Conservation (phyloP, 1,140 invertebrate species). For the Mactra quadrangularis region DNA sequence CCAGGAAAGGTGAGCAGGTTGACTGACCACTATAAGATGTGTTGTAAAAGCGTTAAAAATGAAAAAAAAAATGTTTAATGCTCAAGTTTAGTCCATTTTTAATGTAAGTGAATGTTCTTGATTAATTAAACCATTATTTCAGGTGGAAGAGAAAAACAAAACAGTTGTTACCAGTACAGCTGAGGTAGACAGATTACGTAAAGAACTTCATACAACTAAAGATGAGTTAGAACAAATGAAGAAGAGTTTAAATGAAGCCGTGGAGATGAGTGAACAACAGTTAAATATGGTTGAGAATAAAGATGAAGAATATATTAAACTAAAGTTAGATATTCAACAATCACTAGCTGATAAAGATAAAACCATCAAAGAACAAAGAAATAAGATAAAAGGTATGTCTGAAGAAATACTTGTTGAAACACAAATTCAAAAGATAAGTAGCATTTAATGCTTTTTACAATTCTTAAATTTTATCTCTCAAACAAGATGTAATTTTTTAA, state of each 20-base stretch:
- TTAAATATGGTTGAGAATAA: constrained; percentile 66
- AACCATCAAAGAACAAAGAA: constrained; percentile 62
- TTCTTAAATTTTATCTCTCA: too few relatives aligned
- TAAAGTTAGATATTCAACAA: constrained; percentile 70
- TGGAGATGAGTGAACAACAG: constrained; percentile 69
- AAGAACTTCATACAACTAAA: constrained; percentile 21
- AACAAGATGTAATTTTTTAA: too few relatives aligned
- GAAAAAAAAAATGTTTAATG: too few relatives aligned
- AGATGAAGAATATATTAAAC: constrained; percentile 66
- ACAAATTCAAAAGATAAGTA: too few relatives aligned
- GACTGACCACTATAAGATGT: too few relatives aligned
- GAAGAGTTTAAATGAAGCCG: constrained; percentile 67
- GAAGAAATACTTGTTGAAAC: not conserved
- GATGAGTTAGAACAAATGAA: constrained; percentile 58
- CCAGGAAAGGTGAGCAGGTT: too few relatives aligned
- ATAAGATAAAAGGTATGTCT: constrained; percentile 58
- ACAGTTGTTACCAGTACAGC: constrained; percentile 5
- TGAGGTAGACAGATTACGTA: constrained; percentile 21
- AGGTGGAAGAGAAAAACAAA: not conserved
- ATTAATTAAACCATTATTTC: too few relatives aligned
- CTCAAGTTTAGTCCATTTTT: too few relatives aligned
- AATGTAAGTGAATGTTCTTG: too few relatives aligned
- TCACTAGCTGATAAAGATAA: constrained; percentile 65
- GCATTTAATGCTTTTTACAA: too few relatives aligned
- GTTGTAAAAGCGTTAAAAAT: too few relatives aligned